A percentile compares a stretch with the other conserved stretches of the same genome.
phyloP scores from a whole-genome alignment of 2,797 vertebrate genomes.

The Helarctos malayanus region DNA sequence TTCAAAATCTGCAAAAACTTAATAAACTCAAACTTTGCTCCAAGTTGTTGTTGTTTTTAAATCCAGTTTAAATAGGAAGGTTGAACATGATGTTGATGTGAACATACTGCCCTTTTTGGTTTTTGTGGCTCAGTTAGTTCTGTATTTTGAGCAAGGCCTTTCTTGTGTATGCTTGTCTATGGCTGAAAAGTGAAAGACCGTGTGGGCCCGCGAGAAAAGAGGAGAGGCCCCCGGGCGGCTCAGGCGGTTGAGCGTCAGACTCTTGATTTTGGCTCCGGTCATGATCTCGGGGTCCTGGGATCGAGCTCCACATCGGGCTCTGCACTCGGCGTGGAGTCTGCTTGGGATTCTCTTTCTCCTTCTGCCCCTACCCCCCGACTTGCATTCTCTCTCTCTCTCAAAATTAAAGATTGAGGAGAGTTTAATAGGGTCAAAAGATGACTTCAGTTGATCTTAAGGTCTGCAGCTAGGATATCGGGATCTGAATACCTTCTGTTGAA shows the following conservation, averaged over 20 bases:
- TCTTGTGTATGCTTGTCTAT: background rate
- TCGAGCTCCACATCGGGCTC: background rate
- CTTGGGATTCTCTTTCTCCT: background rate
- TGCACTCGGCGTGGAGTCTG: background rate
- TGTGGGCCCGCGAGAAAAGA: background rate
- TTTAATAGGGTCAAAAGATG: background rate
- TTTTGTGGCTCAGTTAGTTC: background rate
- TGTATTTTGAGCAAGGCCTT: background rate
- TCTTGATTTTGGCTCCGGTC: background rate
- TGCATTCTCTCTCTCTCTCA: background rate
- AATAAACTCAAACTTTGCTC: background rate
- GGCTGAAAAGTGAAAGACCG: background rate
- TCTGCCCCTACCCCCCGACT: background rate
- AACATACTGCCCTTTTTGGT: background rate
- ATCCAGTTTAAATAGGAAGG: background rate
- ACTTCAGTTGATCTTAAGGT: background rate
- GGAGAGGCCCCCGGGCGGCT: background rate
- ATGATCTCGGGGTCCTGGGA: background rate
- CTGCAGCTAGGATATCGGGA: background rate
- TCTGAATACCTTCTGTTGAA: background rate
- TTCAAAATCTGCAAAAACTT: background rate
- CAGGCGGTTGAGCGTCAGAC: background rate
- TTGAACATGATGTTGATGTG: background rate
- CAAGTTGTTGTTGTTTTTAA: background rate
- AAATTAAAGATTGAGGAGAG: too few relatives aligned